phyloP scores from a whole-genome alignment of 2,113 vertebrate genomes.

The Bettongia penicillata region DNA sequence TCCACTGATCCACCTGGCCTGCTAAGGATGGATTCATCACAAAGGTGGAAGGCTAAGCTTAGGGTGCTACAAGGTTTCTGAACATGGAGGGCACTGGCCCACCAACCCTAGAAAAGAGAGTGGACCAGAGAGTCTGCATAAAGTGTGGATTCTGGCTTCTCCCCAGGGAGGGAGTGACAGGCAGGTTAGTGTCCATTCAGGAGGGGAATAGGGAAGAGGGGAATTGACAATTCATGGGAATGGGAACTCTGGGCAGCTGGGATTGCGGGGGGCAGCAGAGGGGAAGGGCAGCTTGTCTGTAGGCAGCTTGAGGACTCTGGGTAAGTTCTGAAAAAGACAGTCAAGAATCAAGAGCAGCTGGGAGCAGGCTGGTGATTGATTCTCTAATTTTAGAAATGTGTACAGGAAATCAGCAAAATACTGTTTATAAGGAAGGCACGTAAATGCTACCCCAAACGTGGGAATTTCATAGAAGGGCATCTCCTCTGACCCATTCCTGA shows the following conservation, averaged over 20 bases:
- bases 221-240: background rate
- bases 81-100: background rate
- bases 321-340: background rate
- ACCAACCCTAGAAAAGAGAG: background rate
- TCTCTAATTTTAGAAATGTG: background rate
- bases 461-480: background rate
- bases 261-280: background rate
- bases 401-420: background rate
- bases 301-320: background rate
- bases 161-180: background rate
- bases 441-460: background rate
- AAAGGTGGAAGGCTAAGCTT: background rate
- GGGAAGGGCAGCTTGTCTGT: background rate
- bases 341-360: background rate
- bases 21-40: background rate
- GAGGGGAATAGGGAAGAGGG: background rate
- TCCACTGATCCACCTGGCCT: background rate
- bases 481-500: background rate
- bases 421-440: background rate
- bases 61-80: background rate
- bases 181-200: background rate
- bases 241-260: background rate
- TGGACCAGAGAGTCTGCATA: background rate
- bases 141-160: background rate
- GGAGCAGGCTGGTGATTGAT: background rate